These are phyloP conservation scores for Tenthredo mesomela DNA, from an alignment of 2,888 invertebrate species.

Conservation along the genomic window DNA sequence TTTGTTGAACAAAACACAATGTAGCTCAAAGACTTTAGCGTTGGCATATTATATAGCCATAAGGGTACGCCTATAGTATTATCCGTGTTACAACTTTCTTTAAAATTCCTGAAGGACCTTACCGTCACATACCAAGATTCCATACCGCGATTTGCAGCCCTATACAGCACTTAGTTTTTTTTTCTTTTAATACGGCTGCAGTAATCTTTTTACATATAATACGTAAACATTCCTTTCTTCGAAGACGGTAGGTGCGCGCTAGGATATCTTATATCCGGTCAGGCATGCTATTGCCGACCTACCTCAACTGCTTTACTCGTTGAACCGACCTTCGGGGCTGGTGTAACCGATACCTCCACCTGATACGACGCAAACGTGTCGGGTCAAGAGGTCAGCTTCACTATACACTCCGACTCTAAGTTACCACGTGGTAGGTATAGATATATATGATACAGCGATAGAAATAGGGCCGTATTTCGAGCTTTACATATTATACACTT, in stretches of 20 bases:
- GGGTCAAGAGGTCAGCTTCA: conserved; percentile 54
- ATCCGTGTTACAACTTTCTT: conserved; percentile 24
- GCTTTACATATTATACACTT: not conserved
- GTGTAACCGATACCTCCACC: conserved; percentile 59
- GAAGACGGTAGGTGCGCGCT: conserved; percentile 46
- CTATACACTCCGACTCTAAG: conserved; percentile 10
- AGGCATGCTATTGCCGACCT: conserved; percentile 49
- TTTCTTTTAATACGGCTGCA: not conserved
- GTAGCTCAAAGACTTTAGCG: not conserved
- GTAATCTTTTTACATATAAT: conserved; percentile 6
- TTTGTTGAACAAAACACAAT: not conserved
- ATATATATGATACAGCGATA: not conserved
- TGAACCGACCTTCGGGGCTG: conserved; percentile 54
- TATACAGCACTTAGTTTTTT: not conserved
- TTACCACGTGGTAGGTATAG: not conserved
- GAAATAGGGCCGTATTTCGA: conserved; percentile 9
- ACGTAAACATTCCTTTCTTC: conserved; percentile 43
- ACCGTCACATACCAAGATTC: conserved; percentile 33
- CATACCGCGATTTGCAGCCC: conserved; percentile 20
- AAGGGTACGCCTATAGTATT: conserved; percentile 7
- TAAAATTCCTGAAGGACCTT: conserved; percentile 24
- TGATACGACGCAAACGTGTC: conserved; percentile 60
- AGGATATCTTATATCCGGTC: conserved; percentile 47
- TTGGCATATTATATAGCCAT: not conserved
- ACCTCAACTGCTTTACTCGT: conserved; percentile 53